Conservation (phyloP, 2,888 invertebrate genomes). For the Papilio protenor region DNA sequence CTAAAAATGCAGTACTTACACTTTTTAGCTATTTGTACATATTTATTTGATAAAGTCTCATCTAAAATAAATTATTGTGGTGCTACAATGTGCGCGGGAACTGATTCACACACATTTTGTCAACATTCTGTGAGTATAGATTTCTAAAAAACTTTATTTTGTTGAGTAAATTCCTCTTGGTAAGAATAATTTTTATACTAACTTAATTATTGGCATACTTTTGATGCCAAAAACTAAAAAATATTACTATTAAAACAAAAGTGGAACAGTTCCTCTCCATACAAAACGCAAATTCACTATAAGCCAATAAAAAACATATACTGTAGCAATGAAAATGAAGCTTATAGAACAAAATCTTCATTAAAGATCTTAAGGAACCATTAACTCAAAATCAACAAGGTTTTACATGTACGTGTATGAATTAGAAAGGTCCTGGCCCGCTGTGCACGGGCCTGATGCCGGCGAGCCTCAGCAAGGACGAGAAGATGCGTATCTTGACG, state of each 20-base stretch:
- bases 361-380: too few relatives aligned
- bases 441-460: slow-evolving; percentile 66
- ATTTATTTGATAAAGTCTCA: slow-evolving; percentile 41
- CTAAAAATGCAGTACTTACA: slow-evolving; percentile 55
- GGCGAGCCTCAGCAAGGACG: slow-evolving; percentile 58
- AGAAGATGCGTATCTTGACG: slow-evolving; percentile 62
- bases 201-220: too few relatives aligned
- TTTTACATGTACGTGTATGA: background rate
- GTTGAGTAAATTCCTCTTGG: too few relatives aligned
- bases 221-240: too few relatives aligned
- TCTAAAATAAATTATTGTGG: slow-evolving; percentile 67
- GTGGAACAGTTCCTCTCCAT: too few relatives aligned
- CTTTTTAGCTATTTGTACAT: slow-evolving; percentile 26
- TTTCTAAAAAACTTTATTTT: background rate
- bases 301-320: too few relatives aligned
- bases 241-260: too few relatives aligned
- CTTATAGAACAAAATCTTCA: too few relatives aligned
- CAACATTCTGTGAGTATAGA: slow-evolving; percentile 64
- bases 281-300: too few relatives aligned
- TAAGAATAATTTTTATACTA: too few relatives aligned
- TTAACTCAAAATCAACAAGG: background rate
- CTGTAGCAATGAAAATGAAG: too few relatives aligned
- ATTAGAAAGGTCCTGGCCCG: slow-evolving; percentile 63
- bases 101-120: slow-evolving; percentile 71
- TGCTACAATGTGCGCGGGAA: slow-evolving; percentile 67